Base-by-base conservation (phyloP, 2,113 vertebrate genomes). In the Bolborhynchus lineola region DNA sequence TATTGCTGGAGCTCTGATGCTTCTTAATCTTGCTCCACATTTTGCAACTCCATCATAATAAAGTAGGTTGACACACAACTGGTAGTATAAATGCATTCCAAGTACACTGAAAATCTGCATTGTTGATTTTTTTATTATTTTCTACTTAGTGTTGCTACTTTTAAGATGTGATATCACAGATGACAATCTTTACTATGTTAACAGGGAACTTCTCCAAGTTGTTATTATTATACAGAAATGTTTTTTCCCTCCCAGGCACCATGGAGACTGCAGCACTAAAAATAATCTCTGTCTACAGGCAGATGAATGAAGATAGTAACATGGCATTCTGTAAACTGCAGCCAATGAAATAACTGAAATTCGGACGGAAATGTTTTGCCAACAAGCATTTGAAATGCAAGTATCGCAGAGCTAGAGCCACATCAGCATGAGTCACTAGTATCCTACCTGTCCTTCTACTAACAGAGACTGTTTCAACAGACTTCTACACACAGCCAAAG, bases 221-320 rank as follows among this genome's bases (percentile, higher is more conserved):
- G 44, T 25, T 86, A 39, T 57, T 76, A 82, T 76, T 70, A 71
- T 24, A 70, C 24, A 46, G 80, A 92, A 81, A 86, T 60, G 14
- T 71, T 71, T 86, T 81, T 47, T 92, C 50, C 44, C 46, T 89
- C 31, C 37, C 55, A 74, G 70, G 82, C 72, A 91, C 92, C 88
- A 62, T 89, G 83, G 65, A 0, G 82, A 97, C 79, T 60, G 47
- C 74, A 93, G 65, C 53, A 57, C 76, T 95, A 90, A 94, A 95
- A 95, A 95, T 93, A 95, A 95, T 16, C 74, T 49, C 80, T 62
- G 41, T 72, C 55, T 88, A 69, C 62, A 78, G 76, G 79, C 33
- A 84, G 44, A 95, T 94, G 94, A 84, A 95, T 85, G 90, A 93
- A 82, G 71, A 87, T 77, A 80, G 6, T 33, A 93, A 47, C 0